A percentile compares a stretch with the other conserved stretches of the same genome.
phyloP scores from a whole-genome alignment of 2,113 vertebrate species.

The Gymnocephalus cernua region DNA sequence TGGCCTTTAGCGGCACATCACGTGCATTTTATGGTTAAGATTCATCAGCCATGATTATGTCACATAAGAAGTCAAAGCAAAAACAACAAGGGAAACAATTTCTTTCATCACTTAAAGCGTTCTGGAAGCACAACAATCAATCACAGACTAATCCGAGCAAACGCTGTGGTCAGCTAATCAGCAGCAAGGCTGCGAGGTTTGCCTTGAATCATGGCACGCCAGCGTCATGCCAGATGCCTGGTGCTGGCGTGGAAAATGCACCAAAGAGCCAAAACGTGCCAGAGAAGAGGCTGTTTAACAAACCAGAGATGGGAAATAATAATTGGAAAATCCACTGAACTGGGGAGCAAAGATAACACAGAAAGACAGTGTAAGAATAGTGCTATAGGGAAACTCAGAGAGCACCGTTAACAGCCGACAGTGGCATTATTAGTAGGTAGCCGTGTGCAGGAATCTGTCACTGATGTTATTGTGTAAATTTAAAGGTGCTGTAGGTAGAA shows the following conservation, averaged over 20 bases:
- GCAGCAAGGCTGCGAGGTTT: background rate
- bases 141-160: conserved; percentile 30
- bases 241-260: background rate
- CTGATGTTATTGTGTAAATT: background rate
- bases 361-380: too few species aligned
- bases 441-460: background rate
- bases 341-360: conserved; percentile 6
- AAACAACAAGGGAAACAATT: background rate
- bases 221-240: background rate
- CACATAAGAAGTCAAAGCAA: background rate
- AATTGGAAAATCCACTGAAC: background rate
- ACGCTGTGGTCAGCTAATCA: conserved; percentile 24
- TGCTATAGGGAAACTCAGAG: background rate
- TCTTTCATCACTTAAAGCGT: conserved; percentile 31
- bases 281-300: conserved; percentile 17
- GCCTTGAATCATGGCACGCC: conserved; percentile 24
- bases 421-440: background rate
- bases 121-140: conserved; percentile 63
- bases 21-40: background rate
- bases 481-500: too few species aligned
- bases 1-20: background rate
- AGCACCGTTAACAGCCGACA: background rate
- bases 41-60: conserved; percentile 6
- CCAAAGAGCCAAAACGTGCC: background rate
- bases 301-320: background rate